Conservation (phyloP, 2,888 invertebrate species). For the Rhogogaster chlorosoma region DNA sequence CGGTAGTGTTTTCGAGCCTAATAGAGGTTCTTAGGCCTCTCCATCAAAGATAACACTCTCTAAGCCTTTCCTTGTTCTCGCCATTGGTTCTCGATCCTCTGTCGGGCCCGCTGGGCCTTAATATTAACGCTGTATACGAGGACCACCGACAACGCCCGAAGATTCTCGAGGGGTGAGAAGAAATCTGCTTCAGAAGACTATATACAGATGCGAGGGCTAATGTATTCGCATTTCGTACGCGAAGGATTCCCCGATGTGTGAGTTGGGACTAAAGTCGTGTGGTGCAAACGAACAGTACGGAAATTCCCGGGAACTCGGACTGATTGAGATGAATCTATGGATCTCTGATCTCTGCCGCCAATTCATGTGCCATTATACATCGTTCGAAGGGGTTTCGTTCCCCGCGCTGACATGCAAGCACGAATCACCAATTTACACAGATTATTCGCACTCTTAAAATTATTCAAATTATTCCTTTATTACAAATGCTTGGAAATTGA, state of each 20-base stretch:
- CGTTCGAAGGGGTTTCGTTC: not conserved
- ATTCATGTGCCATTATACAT: slow-evolving; percentile 35
- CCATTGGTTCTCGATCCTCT: slow-evolving; percentile 46
- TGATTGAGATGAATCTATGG: slow-evolving; percentile 64
- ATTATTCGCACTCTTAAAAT: slow-evolving; percentile 37
- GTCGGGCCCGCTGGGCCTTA: slow-evolving; percentile 50
- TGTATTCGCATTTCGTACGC: slow-evolving; percentile 47
- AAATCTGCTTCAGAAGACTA: not conserved
- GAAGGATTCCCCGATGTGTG: slow-evolving; percentile 8
- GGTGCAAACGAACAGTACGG: not conserved
- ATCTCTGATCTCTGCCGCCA: slow-evolving; percentile 58
- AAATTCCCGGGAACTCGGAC: slow-evolving; percentile 48
- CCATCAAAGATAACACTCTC: slow-evolving; percentile 70
- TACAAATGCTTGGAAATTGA: not conserved
- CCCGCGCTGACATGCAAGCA: slow-evolving; percentile 33
- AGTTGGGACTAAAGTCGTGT: slow-evolving; percentile 10
- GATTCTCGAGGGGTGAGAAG: slow-evolving; percentile 31
- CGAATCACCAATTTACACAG: slow-evolving; percentile 38
- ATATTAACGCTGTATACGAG: slow-evolving; percentile 40
- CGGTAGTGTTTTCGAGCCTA: slow-evolving; percentile 69
- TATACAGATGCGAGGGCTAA: not conserved
- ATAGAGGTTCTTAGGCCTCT: slow-evolving; percentile 70
- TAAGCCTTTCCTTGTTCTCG: slow-evolving; percentile 54
- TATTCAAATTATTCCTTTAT: slow-evolving; percentile 38
- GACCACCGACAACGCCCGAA: slow-evolving; percentile 49